These are phyloP conservation scores for Poeciliopsis paucimaculata DNA, from an alignment of 2,797 vertebrate species.

Conservation along the genomic window DNA sequence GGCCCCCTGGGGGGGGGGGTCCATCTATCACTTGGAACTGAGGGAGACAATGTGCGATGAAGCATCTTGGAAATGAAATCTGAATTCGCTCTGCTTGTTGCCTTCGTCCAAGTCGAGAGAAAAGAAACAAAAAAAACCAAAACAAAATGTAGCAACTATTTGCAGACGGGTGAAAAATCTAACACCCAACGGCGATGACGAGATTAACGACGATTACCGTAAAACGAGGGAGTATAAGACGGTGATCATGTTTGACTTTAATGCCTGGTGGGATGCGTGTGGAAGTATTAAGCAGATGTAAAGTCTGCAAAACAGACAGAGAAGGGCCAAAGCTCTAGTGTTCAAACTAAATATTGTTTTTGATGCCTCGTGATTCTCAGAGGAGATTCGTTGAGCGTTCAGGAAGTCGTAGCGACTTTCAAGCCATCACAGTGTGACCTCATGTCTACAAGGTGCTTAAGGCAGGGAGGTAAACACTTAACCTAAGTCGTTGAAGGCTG, in stretches of 20 bases:
- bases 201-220: conserved; percentile 11
- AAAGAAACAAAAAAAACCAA: too few relatives aligned
- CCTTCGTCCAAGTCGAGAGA: conserved; percentile 36
- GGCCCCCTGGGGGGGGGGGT: conserved; percentile 39
- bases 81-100: conserved; percentile 46
- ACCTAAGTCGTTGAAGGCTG: too few relatives aligned
- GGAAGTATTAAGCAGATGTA: background rate
- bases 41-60: conserved; percentile 48
- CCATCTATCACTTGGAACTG: conserved; percentile 53
- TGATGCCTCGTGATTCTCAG: background rate
- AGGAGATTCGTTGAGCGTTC: background rate
- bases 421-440: background rate
- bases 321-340: background rate
- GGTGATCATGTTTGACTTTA: background rate
- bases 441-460: background rate
- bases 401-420: background rate
- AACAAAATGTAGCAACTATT: conserved; percentile 30
- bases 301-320: background rate
- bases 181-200: background rate
- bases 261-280: background rate
- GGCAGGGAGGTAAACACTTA: too few relatives aligned
- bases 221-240: conserved; percentile 13
- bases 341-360: background rate
- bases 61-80: conserved; percentile 48
- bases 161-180: background rate